Evolutionary conservation across 2,888 invertebrate species (phyloP).

Genomic region (Platycheirus rosarum): DNA sequence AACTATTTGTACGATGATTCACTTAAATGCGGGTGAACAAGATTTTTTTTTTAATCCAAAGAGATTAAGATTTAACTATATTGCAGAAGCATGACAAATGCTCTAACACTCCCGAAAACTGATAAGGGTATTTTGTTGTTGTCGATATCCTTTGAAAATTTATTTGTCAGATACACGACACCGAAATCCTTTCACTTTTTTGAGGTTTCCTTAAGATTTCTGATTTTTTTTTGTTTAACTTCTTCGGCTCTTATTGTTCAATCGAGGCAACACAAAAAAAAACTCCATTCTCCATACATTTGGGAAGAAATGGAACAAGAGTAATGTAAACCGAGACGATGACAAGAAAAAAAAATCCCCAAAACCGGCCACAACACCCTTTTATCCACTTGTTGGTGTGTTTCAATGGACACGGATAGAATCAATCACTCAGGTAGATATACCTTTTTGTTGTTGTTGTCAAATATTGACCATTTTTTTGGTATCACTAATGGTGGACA

Average conservation of each 20-base stretch:
- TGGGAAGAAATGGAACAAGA: conserved; percentile 35
- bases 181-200: conserved; percentile 67
- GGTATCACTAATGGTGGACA: conserved; percentile 36
- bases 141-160: conserved; percentile 27
- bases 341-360: conserved; percentile 16
- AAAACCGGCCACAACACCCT: conserved; percentile 69
- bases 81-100: conserved; percentile 59
- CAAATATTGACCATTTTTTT: conserved; percentile 51
- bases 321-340: conserved; percentile 3
- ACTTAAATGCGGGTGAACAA: conserved; percentile 42
- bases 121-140: conserved; percentile 22
- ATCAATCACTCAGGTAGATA: conserved; percentile 69
- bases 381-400: conserved; percentile 67
- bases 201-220: conserved; percentile 10
- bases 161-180: conserved; percentile 54
- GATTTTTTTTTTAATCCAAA: conserved; percentile 44
- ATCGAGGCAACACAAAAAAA: conserved; percentile 64
- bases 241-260: conserved; percentile 46
- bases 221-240: conserved; percentile 27
- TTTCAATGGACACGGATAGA: conserved; percentile 46
- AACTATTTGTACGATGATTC: conserved; percentile 62
- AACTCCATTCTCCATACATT: conserved; percentile 56
- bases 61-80: conserved; percentile 33
- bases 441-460: conserved; percentile 38
- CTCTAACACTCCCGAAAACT: conserved; percentile 29